These are phyloP conservation scores for Heliconius eleuchia DNA, from an alignment of 1,140 invertebrate species.

Conservation along the genomic window DNA sequence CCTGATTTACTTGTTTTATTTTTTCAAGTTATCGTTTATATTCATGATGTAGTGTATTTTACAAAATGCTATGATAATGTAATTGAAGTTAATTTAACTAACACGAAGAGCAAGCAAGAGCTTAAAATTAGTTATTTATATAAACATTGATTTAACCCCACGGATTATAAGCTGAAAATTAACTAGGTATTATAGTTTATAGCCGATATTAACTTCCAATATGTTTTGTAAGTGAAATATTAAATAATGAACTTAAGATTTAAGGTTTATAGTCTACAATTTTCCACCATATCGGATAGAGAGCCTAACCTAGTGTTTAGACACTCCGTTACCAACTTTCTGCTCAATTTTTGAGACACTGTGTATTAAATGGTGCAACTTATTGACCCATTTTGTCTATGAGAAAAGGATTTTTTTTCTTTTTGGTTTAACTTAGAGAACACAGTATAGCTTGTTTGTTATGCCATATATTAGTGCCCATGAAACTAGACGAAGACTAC, in stretches of 20 bases:
- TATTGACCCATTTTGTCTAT: no score
- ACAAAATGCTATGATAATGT: not conserved
- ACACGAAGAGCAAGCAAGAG: not conserved
- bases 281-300: no score
- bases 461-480: no score
- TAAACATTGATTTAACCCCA: not conserved
- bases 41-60: not conserved
- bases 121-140: not conserved
- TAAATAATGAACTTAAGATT: not conserved
- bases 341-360: not conserved
- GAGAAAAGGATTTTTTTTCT: no score
- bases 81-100: not conserved
- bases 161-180: conserved; percentile 6
- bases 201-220: not conserved
- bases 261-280: not conserved
- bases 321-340: no score
- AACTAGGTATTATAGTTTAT: not conserved
- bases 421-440: no score
- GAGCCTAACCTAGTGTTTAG: no score
- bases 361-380: not conserved
- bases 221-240: not conserved
- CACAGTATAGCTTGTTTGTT: no score
- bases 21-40: no score
- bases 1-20: no score
- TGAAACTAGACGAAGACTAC: no score